These are phyloP conservation scores for Drosophila basisetae DNA, from an alignment of 2,888 invertebrate species.

Conservation along the genomic window DNA sequence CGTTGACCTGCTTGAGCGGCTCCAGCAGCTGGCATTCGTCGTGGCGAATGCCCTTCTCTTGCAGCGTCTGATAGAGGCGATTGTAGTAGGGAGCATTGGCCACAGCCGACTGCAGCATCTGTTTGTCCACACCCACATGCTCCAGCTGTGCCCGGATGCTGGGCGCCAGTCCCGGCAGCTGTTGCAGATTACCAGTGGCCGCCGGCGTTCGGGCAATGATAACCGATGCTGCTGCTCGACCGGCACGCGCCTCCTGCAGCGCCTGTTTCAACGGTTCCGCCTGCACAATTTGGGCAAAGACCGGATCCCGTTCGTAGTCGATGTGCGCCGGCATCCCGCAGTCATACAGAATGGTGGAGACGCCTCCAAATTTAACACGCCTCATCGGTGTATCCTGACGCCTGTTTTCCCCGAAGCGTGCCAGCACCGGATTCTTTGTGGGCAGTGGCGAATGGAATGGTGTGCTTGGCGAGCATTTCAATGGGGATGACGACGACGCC, in stretches of 20 bases:
- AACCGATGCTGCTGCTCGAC: conserved; percentile 45
- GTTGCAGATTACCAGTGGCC: conserved; percentile 82
- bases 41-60: conserved; percentile 86
- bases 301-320: conserved; percentile 83
- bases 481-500: conserved; percentile 33
- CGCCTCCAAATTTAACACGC: conserved; percentile 83
- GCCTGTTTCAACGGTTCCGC: conserved; percentile 81
- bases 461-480: conserved; percentile 50
- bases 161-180: conserved; percentile 85
- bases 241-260: conserved; percentile 62
- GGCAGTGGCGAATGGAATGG: conserved; percentile 83
- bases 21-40: conserved; percentile 87
- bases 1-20: conserved; percentile 87
- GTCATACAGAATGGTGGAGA: conserved; percentile 78
- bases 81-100: conserved; percentile 88
- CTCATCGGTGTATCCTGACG: conserved; percentile 85
- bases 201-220: conserved; percentile 48
- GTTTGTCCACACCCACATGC: conserved; percentile 87
- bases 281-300: conserved; percentile 82
- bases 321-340: conserved; percentile 82
- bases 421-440: conserved; percentile 75
- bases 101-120: conserved; percentile 87
- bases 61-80: conserved; percentile 87
- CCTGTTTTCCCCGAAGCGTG: conserved; percentile 80
- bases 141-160: conserved; percentile 86